These are phyloP conservation scores for Chauna torquata DNA, from an alignment of 2,113 vertebrate species.

Conservation along the genomic window DNA sequence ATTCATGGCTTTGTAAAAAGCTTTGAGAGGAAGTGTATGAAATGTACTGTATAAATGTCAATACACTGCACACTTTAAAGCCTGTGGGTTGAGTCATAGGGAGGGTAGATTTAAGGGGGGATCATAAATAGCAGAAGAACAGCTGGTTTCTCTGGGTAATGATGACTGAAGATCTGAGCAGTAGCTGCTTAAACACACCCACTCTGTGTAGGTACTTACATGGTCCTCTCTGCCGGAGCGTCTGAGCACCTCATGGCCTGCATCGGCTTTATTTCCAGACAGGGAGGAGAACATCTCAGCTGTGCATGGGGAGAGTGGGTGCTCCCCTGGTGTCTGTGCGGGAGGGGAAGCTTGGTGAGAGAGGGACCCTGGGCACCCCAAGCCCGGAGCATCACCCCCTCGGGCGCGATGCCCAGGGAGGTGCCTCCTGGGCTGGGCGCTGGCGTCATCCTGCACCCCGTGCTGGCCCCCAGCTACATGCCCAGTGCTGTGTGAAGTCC, in stretches of 20 bases:
- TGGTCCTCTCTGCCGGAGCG: background rate
- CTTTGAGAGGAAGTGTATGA: constrained; percentile 75
- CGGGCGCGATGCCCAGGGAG: rapidly evolving
- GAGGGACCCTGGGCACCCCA: rapidly evolving
- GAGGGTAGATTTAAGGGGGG: constrained; percentile 54
- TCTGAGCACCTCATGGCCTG: background rate
- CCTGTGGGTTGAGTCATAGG: constrained; percentile 63
- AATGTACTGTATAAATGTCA: constrained; percentile 77
- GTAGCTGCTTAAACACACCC: constrained; percentile 45
- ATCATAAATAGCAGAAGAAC: constrained; percentile 71
- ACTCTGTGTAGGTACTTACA: background rate
- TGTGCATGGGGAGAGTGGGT: background rate
- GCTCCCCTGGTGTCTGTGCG: background rate
- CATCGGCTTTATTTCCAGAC: background rate
- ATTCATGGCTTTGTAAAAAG: constrained; percentile 78
- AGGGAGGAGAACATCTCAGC: background rate
- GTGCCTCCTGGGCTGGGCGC: background rate
- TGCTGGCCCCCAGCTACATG: background rate
- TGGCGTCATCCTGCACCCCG: background rate
- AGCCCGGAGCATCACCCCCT: background rate
- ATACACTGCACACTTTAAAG: constrained; percentile 71
- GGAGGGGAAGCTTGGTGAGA: background rate
- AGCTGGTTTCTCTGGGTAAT: constrained; percentile 69
- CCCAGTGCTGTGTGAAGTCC: background rate
- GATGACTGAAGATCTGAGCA: constrained; percentile 64